phyloP scores from a whole-genome alignment of 2,888 invertebrate species.

The Catotricha subobsoleta region DNA sequence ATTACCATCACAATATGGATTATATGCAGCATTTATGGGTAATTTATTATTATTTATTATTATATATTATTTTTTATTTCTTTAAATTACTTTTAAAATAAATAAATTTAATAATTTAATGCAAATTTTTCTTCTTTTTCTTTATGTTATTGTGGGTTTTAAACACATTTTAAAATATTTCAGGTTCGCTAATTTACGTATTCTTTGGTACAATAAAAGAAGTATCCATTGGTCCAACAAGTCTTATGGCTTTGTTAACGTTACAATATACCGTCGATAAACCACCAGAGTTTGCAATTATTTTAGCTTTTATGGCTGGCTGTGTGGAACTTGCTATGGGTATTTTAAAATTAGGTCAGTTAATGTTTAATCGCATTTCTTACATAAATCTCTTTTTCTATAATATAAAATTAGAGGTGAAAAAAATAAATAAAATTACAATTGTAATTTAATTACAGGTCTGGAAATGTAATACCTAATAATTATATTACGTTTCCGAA shows the following conservation, averaged over 20 bases:
- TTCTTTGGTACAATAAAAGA: constrained; percentile 74
- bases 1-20: constrained; percentile 73
- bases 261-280: constrained; percentile 51
- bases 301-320: constrained; percentile 62
- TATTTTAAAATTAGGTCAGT: constrained; percentile 50
- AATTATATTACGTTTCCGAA: no score
- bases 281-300: constrained; percentile 53
- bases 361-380: background rate
- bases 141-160: constrained; percentile 2
- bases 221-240: constrained; percentile 83
- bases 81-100: background rate
- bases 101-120: background rate
- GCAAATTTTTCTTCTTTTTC: constrained; percentile 1
- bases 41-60: constrained; percentile 4
- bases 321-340: constrained; percentile 65
- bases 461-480: no score
- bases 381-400: no score
- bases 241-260: constrained; percentile 76
- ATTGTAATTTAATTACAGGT: no score
- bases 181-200: constrained; percentile 69
- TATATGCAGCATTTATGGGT: constrained; percentile 82
- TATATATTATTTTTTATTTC: background rate
- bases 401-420: no score
- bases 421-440: no score
- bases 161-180: constrained; percentile 5